Evolutionary conservation across 1,140 invertebrate species (phyloP), one percentile per base, ranked within the genome.

Genomic region (Dendrolimus punctatus): DNA sequence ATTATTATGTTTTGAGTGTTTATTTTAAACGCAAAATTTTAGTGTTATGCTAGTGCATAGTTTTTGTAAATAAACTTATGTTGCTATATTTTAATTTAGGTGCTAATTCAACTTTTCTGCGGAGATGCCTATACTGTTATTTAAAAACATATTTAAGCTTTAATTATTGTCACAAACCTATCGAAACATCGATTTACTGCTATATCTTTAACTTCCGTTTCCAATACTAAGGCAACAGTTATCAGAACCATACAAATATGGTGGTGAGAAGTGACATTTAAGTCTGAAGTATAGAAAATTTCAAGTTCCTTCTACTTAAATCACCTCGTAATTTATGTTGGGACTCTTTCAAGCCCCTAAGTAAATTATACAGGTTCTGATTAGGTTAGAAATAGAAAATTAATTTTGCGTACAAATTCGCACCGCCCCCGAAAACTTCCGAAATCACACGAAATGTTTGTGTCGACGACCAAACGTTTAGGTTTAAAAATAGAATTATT

Each of bases 281-380:
- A 75, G 69, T 80, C 71, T 76, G 55, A 69, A 68, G 69, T 80
- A 69, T 76, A 58, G 49, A 56, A 55, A 72, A 69, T 74, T 71
- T 68, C 60, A 76, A 69, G 72, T 76, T 83, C 80, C 79, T 85
- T 85, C 81, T 83, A 83, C 83, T 85, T 76, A 75, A 87, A 87
- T 88, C 87, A 88, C 87, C 87, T 84, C 86, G 76, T 85, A 83
- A 87, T 88, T 87, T 88, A 87, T 84, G 62, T 78, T 76, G 80
- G 76, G 73, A 51, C 70, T 57, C 46, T 40, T 23, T 40, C 43
- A 58, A 55, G 68, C 64, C 74, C 76, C 73, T 78, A 64, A 80
- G 82, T 87, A 88, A 88, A 88, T 88, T 87, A 82, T 83, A 87
- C 83, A 82, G 87, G 87, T 88, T 88, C 80, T 88, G 87, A 87